These are phyloP conservation scores for Columba guinea DNA, from an alignment of 2,797 vertebrate genomes.

Conservation along the genomic window DNA sequence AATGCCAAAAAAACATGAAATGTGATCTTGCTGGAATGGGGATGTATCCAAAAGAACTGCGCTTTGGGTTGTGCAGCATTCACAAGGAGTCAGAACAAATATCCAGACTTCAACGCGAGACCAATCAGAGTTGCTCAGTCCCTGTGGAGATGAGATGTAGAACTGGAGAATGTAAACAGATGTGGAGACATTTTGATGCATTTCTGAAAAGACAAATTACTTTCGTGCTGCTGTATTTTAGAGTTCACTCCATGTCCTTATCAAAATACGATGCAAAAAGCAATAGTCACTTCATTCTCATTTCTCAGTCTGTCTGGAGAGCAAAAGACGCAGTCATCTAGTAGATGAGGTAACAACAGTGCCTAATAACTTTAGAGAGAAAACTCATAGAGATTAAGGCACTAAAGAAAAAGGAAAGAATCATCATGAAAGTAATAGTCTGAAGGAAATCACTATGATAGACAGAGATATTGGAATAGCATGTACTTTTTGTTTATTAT, in stretches of 20 bases:
- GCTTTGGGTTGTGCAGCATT: constrained; percentile 26
- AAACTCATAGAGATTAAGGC: neutral
- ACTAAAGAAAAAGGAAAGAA: neutral
- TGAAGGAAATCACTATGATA: neutral
- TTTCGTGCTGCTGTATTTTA: constrained; percentile 11
- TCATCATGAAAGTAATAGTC: neutral
- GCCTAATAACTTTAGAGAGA: neutral
- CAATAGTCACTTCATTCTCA: constrained; percentile 35
- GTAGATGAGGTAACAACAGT: neutral
- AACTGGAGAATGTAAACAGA: constrained; percentile 58
- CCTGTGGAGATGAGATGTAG: constrained; percentile 33
- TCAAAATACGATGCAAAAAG: neutral
- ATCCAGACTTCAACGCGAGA: constrained; percentile 17
- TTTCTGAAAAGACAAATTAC: constrained; percentile 12
- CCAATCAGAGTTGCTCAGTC: constrained; percentile 22
- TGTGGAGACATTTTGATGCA: constrained; percentile 39
- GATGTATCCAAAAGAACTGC: constrained; percentile 1
- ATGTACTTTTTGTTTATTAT: neutral
- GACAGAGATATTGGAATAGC: neutral
- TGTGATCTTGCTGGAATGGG: constrained; percentile 4
- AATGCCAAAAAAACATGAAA: neutral
- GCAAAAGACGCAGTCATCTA: neutral
- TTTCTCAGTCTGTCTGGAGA: constrained; percentile 41
- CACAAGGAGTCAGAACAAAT: constrained; percentile 59
- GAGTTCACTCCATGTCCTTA: constrained; percentile 26